A percentile compares a stretch with the other conserved stretches of the same genome.
These are phyloP conservation scores for Spialia ferax DNA, from an alignment of 2,888 invertebrate species.

Conservation along the genomic window DNA sequence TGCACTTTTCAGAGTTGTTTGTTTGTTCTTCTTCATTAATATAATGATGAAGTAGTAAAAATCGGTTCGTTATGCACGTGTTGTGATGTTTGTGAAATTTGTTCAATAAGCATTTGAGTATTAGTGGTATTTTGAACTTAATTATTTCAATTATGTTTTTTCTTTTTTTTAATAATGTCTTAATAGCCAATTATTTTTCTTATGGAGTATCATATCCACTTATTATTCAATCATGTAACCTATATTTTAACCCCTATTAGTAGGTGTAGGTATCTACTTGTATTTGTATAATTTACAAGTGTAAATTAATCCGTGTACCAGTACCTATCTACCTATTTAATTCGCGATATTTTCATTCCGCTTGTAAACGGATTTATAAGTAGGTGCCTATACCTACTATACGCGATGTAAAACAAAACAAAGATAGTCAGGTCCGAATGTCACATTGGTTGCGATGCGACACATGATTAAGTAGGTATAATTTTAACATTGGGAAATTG, in stretches of 20 bases:
- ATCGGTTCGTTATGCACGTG: constrained; percentile 45
- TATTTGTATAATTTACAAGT: not conserved
- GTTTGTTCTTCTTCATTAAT: constrained; percentile 27
- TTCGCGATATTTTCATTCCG: constrained; percentile 13
- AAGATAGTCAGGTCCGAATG: constrained; percentile 31
- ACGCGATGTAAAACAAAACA: constrained; percentile 9
- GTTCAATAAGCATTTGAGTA: not conserved
- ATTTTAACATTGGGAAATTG: constrained; percentile 30
- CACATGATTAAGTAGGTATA: not conserved
- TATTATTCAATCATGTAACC: too few species aligned
- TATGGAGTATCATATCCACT: too few species aligned
- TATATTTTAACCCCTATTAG: too few species aligned
- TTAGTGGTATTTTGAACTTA: not conserved
- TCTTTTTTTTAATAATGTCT: not conserved
- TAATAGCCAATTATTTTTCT: too few species aligned
- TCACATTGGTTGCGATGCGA: constrained; percentile 28
- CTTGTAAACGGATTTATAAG: not conserved
- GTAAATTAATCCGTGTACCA: not conserved
- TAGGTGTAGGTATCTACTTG: too few species aligned
- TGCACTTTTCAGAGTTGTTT: constrained; percentile 53
- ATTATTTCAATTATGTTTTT: not conserved
- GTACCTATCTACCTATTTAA: not conserved
- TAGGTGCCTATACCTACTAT: not conserved
- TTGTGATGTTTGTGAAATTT: constrained; percentile 38
- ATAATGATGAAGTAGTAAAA: constrained; percentile 26